These are phyloP conservation scores for Crocodylus rhombifer DNA, from an alignment of 2,797 vertebrate species.

Conservation along the genomic window DNA sequence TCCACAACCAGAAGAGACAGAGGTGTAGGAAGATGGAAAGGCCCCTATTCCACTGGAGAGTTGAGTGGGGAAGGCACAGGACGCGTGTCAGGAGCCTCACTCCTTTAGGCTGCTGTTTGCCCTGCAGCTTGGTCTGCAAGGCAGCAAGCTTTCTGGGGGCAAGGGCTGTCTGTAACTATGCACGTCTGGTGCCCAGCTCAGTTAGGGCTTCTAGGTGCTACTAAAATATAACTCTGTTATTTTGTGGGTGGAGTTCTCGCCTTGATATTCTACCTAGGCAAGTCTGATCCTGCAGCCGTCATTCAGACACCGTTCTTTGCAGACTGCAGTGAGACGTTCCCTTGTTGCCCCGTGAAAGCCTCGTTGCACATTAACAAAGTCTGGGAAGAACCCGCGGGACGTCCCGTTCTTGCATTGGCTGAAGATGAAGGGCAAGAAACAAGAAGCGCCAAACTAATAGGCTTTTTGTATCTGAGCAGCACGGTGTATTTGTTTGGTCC, in stretches of 20 bases:
- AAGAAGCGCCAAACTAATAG: neutral
- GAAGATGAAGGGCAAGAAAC: neutral
- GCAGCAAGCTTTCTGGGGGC: neutral
- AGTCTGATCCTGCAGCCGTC: neutral
- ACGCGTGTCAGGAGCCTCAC: rapidly evolving
- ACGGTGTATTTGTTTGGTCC: neutral
- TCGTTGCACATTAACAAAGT: neutral
- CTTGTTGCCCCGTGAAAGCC: rapidly evolving
- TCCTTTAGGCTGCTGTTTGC: rapidly evolving
- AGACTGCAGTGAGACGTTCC: neutral
- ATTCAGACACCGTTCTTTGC: neutral
- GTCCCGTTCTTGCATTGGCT: neutral
- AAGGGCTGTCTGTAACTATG: neutral
- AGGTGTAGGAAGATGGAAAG: neutral
- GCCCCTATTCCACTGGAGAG: neutral
- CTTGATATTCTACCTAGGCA: rapidly evolving
- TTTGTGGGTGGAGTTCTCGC: neutral
- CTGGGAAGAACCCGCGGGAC: neutral
- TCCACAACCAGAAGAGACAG: neutral
- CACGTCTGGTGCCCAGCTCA: neutral
- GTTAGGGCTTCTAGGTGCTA: slow-evolving; percentile 26
- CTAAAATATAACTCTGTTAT: neutral
- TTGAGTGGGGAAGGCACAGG: neutral
- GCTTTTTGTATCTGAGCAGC: neutral
- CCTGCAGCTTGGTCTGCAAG: rapidly evolving